phyloP scores from a whole-genome alignment of 2,888 invertebrate genomes.

The Liopterus haemorrhoidalis region DNA sequence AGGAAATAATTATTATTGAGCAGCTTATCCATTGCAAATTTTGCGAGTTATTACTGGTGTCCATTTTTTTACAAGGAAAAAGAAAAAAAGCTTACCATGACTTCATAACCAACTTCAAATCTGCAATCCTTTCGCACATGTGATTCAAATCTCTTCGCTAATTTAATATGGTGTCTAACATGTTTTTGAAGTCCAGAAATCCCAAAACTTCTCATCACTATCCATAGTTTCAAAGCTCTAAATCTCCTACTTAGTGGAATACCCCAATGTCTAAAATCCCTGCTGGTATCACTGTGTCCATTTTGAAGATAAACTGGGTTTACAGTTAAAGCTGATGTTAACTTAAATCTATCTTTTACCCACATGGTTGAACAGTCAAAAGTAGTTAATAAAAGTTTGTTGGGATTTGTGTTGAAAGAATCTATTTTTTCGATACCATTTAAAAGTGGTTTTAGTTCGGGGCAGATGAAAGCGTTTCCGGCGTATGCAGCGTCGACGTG shows the following conservation, averaged over 20 bases:
- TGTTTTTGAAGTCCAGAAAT: constrained; percentile 89
- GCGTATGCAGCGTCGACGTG: constrained; percentile 98
- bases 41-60: too few relatives aligned
- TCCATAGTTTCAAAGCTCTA: constrained; percentile 94
- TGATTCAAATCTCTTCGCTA: constrained; percentile 84
- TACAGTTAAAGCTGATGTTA: constrained; percentile 94
- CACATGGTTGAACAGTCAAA: constrained; percentile 98
- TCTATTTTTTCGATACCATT: constrained; percentile 77
- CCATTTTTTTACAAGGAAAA: too few relatives aligned
- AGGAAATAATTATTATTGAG: too few relatives aligned
- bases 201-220: constrained; percentile 90
- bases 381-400: constrained; percentile 94
- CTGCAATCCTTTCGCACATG: constrained; percentile 73
- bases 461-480: constrained; percentile 93
- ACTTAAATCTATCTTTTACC: constrained; percentile 83
- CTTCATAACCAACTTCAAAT: constrained; percentile 89
- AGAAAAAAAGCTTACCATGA: constrained; percentile 59
- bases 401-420: constrained; percentile 96
- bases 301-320: constrained; percentile 98
- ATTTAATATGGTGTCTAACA: constrained; percentile 80
- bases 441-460: constrained; percentile 81
- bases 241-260: constrained; percentile 93
- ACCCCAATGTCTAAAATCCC: constrained; percentile 96
- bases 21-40: too few relatives aligned
- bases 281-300: constrained; percentile 84